Percentiles rank a stretch among this genome's conserved stretches.
Evolutionary conservation across 35 echinoderm and acorn worm genomes (phyloP).

Genomic region (Lytechinus variegatus): DNA sequence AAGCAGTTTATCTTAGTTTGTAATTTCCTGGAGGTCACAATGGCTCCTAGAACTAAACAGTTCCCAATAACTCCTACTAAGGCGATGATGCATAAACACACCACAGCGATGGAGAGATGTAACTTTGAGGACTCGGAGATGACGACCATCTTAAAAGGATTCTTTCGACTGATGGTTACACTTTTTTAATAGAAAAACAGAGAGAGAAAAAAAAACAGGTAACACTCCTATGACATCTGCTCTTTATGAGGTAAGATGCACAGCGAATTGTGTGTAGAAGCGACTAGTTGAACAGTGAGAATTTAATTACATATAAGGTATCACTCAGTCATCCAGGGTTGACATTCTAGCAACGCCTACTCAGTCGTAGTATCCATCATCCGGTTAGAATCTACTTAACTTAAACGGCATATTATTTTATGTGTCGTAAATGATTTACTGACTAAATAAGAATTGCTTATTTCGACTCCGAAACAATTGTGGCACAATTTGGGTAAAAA

Average conservation of each 20-base stretch:
- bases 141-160: neutral
- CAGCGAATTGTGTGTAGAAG: neutral
- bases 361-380: neutral
- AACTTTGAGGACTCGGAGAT: conserved; percentile 27
- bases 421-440: no score
- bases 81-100: conserved; percentile 7
- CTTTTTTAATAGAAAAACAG: no score
- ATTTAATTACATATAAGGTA: neutral
- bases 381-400: neutral
- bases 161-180: no score
- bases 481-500: no score
- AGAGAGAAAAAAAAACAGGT: neutral
- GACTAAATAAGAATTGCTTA: no score
- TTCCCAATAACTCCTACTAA: conserved; percentile 25
- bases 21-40: neutral
- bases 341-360: neutral
- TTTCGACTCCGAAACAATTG: no score
- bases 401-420: neutral
- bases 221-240: neutral
- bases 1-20: conserved; percentile 20
- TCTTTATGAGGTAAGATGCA: neutral
- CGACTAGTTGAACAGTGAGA: neutral
- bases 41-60: neutral
- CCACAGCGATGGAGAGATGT: conserved; percentile 24
- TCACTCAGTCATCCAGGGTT: neutral